Evolutionary conservation across 2,888 invertebrate species (phyloP).

Genomic region (Acronicta leporina): DNA sequence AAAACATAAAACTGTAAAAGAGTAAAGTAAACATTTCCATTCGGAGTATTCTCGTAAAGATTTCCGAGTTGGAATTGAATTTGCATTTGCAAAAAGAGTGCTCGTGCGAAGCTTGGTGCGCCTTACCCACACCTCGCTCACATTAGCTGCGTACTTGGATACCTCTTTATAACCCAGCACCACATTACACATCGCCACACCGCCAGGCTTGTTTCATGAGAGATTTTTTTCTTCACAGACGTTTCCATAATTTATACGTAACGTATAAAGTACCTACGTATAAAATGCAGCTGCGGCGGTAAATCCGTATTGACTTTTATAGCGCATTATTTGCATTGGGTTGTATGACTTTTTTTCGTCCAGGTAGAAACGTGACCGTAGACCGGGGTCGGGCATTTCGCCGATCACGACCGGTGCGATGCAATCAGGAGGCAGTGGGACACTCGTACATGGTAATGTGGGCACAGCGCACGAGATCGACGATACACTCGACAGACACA

Average conservation of each 20-base stretch:
- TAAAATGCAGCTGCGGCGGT: conserved; percentile 66
- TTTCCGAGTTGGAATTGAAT: conserved; percentile 73
- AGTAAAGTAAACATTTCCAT: conserved; percentile 73
- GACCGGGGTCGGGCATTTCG: conserved; percentile 71
- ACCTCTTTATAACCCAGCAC: conserved; percentile 64
- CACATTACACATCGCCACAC: conserved; percentile 57
- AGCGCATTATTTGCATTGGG: conserved; percentile 76
- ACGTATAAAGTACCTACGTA: conserved; percentile 55
- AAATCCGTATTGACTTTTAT: conserved; percentile 70
- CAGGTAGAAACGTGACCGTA: conserved; percentile 80
- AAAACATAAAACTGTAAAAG: conserved; percentile 62
- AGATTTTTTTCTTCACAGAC: conserved; percentile 44
- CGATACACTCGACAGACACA: conserved; percentile 63
- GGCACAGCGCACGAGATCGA: conserved; percentile 53
- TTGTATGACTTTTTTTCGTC: conserved; percentile 66
- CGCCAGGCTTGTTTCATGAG: conserved; percentile 36
- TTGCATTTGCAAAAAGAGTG: conserved; percentile 70
- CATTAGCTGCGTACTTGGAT: conserved; percentile 65
- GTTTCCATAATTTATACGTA: conserved; percentile 52
- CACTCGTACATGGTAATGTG: conserved; percentile 70
- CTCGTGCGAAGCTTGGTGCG: conserved; percentile 59
- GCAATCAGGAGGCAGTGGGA: conserved; percentile 69
- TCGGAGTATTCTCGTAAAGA: conserved; percentile 70
- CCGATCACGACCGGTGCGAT: conserved; percentile 80
- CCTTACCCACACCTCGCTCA: conserved; percentile 67